Evolutionary conservation across 2,113 vertebrate species (phyloP), one percentile per base, ranked within the genome.

Genomic region (Acinonyx jubatus): DNA sequence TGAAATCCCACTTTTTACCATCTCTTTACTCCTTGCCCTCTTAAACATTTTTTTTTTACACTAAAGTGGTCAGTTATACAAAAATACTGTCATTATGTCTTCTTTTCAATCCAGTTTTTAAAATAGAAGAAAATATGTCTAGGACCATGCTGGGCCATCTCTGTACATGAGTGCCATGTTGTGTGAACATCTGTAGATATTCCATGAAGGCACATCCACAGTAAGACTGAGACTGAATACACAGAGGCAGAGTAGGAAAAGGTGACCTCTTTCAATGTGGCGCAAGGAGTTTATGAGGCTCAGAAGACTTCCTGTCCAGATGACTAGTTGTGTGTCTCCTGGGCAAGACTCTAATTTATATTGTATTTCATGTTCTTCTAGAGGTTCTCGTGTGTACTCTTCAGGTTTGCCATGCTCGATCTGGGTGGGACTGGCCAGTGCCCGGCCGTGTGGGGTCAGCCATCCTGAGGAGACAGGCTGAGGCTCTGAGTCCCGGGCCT

Each of bases 91-190:
- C 18, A 50, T 83, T 41, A 65, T 66, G 14, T 45, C 41, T 79
- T 69, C n/a, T 41, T 92, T 86, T 66, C 25, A 61, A n/a, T 94
- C 25, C 8, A 45, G 14, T 52, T 73, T 94, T 80, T 83, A 76
- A 52, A 88, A 74, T 63, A 57, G 82, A 97, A 82, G n/a, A n/a
- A 74, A 61, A 45, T 63, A 13, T 13, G 73, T 41, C 48, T 61
- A 65, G 63, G 27, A 36, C 27, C 33, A 79, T 98, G 96, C 76
- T 91, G 89, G 97, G 97, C 45, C 93, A 82, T 96, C 92, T 97
- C 97, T 97, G 65, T 93, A n/a, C 15, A 21, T 2, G 36, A 38
- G 84, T 84, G 81, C 92, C 94, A 96, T 97, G 65, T 89, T 97
- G 82, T 69, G 38, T 65, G 57, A 74, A 36, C 13, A 18, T 25